A percentile compares a stretch with the other conserved stretches of the same genome.
Evolutionary conservation across 2,888 invertebrate species (phyloP).

Genomic region (Plusia festucae): DNA sequence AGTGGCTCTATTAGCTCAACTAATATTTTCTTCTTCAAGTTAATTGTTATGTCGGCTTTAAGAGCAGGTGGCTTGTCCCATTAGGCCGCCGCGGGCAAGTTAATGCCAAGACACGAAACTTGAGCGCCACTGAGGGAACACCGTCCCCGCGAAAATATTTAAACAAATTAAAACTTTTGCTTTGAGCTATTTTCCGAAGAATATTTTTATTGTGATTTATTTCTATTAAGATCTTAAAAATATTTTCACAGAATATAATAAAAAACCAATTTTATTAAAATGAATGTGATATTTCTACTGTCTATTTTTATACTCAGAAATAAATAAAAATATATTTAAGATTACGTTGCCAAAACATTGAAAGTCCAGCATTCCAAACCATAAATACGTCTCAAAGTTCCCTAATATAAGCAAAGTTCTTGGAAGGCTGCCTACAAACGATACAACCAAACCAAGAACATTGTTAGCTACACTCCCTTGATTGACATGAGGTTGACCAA

Average conservation of each 20-base stretch:
- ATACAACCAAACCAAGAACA: slow-evolving; percentile 57
- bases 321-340: background rate
- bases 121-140: slow-evolving; percentile 75
- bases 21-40: slow-evolving; percentile 87
- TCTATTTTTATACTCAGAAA: background rate
- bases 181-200: slow-evolving; percentile 77
- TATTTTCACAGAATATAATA: slow-evolving; percentile 39
- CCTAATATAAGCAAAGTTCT: slow-evolving; percentile 46
- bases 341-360: slow-evolving; percentile 5
- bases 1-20: slow-evolving; percentile 86
- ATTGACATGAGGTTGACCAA: slow-evolving; percentile 84
- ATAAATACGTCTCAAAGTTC: slow-evolving; percentile 56
- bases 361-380: slow-evolving; percentile 32
- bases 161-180: slow-evolving; percentile 88
- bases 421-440: slow-evolving; percentile 46
- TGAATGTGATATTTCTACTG: background rate
- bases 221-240: slow-evolving; percentile 75
- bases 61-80: slow-evolving; percentile 87
- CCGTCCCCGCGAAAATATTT: slow-evolving; percentile 82
- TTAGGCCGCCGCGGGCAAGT: slow-evolving; percentile 81
- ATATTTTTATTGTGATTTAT: slow-evolving; percentile 77
- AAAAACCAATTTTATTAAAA: background rate
- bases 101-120: slow-evolving; percentile 82
- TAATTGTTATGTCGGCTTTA: slow-evolving; percentile 88
- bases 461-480: slow-evolving; percentile 77